Conservation (phyloP, 2,113 vertebrate species). For the Serranochromis macrocephalus region DNA sequence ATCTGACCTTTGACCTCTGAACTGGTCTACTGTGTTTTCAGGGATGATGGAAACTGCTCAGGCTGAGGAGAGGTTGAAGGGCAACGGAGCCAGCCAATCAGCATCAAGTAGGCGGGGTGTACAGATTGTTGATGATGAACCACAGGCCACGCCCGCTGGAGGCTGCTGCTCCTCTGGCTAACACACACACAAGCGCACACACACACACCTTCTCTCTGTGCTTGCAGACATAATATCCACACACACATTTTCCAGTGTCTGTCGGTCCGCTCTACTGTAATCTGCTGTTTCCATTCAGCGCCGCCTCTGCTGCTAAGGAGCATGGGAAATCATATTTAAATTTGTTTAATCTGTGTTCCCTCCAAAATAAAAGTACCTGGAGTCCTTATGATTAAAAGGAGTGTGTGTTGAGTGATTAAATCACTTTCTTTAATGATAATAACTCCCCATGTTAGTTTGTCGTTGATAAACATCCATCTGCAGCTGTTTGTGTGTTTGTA, state of each 20-base stretch:
- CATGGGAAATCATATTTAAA: constrained; percentile 40
- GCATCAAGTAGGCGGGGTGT: constrained; percentile 82
- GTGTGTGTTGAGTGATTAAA: background rate
- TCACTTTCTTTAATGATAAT: background rate
- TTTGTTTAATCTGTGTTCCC: constrained; percentile 9
- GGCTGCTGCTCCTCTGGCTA: constrained; percentile 94
- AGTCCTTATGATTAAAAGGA: background rate
- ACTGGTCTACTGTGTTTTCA: constrained; percentile 23
- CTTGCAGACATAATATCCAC: constrained; percentile 14
- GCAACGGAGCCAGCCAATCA: constrained; percentile 84
- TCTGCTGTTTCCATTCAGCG: background rate
- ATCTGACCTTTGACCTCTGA: background rate
- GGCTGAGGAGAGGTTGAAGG: constrained; percentile 86
- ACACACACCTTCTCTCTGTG: background rate
- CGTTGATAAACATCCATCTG: background rate
- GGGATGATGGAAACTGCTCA: constrained; percentile 98
- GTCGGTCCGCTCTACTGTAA: constrained; percentile 5
- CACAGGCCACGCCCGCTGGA: constrained; percentile 79
- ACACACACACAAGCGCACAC: constrained; percentile 26
- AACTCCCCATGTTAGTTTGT: background rate
- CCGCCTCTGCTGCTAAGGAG: constrained; percentile 34
- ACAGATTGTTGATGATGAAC: constrained; percentile 96
- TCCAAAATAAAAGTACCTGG: constrained; percentile 21
- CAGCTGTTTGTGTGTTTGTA: background rate
- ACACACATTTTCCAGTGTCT: constrained; percentile 2